These are phyloP conservation scores for Nyctalus aviator DNA, from an alignment of 2,797 vertebrate species.

Conservation along the genomic window DNA sequence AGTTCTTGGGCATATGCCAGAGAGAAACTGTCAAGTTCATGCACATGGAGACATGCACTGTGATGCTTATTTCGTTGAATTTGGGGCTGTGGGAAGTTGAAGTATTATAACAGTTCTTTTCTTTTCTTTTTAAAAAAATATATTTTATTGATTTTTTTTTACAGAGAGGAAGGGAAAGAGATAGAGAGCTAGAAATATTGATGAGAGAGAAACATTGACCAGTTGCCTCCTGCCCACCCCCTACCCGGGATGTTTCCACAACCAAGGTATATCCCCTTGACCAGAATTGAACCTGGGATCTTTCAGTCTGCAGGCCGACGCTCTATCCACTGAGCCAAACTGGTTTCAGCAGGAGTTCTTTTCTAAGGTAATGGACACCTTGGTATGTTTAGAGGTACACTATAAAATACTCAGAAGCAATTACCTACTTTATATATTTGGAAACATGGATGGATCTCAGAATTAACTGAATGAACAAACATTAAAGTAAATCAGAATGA, in stretches of 20 bases:
- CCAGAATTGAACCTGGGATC: too few species aligned
- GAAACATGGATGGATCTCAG: not conserved
- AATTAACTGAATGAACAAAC: conserved; percentile 13
- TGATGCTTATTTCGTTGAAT: not conserved
- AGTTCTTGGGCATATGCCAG: not conserved
- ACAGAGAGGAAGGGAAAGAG: too few species aligned
- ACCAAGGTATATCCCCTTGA: too few species aligned
- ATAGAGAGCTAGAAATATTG: too few species aligned
- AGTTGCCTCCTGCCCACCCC: too few species aligned
- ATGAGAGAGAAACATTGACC: too few species aligned
- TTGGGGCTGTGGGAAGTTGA: not conserved
- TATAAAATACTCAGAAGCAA: not conserved
- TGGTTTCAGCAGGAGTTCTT: not conserved
- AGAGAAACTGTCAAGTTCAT: not conserved
- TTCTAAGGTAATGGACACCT: not conserved
- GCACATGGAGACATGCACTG: not conserved
- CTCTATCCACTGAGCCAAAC: too few species aligned
- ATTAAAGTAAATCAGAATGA: conserved; percentile 3
- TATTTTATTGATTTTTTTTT: too few species aligned
- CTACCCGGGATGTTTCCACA: too few species aligned
- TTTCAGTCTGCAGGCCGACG: too few species aligned
- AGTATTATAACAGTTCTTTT: not conserved
- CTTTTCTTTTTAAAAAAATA: too few species aligned
- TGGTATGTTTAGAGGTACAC: not conserved
- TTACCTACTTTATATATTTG: conserved; percentile 32